phyloP scores from a whole-genome alignment of 2,113 vertebrate genomes.

The Campylomormyrus numenius region DNA sequence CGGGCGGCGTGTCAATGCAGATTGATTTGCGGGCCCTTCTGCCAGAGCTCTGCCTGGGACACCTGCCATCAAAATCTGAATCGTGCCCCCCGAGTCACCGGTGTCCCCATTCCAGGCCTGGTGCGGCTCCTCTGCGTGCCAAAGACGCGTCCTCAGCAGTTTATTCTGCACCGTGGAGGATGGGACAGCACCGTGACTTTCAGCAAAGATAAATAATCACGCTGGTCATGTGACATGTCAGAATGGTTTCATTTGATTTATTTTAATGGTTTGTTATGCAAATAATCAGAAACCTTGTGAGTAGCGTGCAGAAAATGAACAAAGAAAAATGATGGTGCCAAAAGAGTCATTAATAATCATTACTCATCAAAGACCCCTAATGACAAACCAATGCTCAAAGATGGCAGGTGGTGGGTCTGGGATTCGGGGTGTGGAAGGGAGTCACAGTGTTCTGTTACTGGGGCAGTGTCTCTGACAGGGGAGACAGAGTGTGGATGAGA shows the following conservation, averaged over 20 bases:
- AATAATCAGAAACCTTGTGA: background rate
- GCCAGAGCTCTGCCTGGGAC: conserved; percentile 54
- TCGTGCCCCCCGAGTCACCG: conserved; percentile 22
- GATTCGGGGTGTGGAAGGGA: background rate
- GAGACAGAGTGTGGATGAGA: background rate
- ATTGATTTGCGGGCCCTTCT: conserved; percentile 59
- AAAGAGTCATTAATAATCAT: conserved; percentile 5
- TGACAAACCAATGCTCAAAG: background rate
- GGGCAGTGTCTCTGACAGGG: background rate
- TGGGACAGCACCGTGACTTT: background rate
- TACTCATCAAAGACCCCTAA: background rate
- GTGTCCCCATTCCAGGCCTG: conserved; percentile 17
- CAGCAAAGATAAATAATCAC: conserved; percentile 6
- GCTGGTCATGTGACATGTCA: background rate
- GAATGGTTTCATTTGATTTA: background rate
- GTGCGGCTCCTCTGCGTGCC: background rate
- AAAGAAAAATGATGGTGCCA: background rate
- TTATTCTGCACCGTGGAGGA: background rate
- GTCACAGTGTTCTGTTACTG: background rate
- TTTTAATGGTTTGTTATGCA: conserved; percentile 14
- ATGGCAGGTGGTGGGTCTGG: background rate
- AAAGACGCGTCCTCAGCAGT: background rate
- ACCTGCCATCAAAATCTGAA: conserved; percentile 63
- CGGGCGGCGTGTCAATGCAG: conserved; percentile 56
- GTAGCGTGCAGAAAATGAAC: background rate